Evolutionary conservation across 2,888 invertebrate genomes (phyloP).

Genomic region (Calameuta pallipes): DNA sequence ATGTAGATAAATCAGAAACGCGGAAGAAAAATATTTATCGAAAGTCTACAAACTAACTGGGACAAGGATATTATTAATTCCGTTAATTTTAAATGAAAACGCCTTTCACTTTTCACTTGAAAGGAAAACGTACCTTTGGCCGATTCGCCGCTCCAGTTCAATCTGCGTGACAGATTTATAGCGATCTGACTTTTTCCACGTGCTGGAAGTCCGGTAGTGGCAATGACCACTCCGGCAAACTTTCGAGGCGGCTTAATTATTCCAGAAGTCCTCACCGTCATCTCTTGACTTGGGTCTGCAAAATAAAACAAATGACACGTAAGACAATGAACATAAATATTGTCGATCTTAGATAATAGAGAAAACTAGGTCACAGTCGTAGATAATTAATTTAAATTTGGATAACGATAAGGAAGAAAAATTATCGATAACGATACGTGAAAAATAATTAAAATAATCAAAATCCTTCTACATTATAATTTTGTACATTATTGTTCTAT

Average conservation of each 20-base stretch:
- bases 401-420: not conserved
- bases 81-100: not conserved
- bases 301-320: slow-evolving; percentile 37
- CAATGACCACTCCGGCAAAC: slow-evolving; percentile 82
- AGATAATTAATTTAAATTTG: too few relatives aligned
- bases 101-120: not conserved
- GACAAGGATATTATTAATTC: not conserved
- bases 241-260: slow-evolving; percentile 65
- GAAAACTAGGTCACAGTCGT: not conserved
- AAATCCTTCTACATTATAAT: not conserved
- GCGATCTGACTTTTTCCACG: slow-evolving; percentile 93
- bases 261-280: slow-evolving; percentile 68
- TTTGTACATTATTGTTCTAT: not conserved
- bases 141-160: slow-evolving; percentile 91
- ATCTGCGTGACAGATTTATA: slow-evolving; percentile 85
- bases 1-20: not conserved
- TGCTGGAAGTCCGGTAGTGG: slow-evolving; percentile 91
- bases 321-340: not conserved
- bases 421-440: not conserved
- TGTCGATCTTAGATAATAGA: not conserved
- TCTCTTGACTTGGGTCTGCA: slow-evolving; percentile 68
- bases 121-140: slow-evolving; percentile 75
- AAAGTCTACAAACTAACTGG: not conserved
- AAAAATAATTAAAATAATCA: not conserved
- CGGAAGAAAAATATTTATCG: not conserved